Conservation (phyloP, 2,113 vertebrate species). For the Zosterops lateralis region DNA sequence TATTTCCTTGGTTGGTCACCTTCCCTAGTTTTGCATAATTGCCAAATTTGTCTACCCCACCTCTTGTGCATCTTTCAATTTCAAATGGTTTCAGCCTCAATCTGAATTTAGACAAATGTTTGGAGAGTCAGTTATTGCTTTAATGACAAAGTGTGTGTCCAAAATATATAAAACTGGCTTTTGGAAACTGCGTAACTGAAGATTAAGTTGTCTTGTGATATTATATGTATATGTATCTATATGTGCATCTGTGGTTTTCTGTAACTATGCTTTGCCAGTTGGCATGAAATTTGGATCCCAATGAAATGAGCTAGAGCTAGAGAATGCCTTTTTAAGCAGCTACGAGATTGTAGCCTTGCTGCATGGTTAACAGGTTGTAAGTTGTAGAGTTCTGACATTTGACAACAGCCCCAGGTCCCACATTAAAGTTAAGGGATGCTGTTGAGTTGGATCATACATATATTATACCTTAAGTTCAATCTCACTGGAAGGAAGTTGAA, state of each 20-base stretch:
- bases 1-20: not conserved
- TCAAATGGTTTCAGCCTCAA: not conserved
- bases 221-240: not conserved
- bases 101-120: not conserved
- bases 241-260: not conserved
- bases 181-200: not conserved
- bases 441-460: not conserved
- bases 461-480: not conserved
- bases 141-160: not conserved
- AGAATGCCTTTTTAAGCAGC: not conserved
- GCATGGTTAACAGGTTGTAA: not conserved
- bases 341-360: not conserved
- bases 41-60: not conserved
- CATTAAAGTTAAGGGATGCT: not conserved
- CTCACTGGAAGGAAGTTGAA: not conserved
- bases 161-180: not conserved
- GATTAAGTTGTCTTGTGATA: not conserved
- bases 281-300: not conserved
- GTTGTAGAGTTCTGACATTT: not conserved
- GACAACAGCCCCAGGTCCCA: not conserved
- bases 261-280: not conserved
- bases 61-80: not conserved
- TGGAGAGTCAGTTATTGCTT: not conserved
- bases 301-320: not conserved
- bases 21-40: conserved; percentile 22